Percentiles rank a stretch among this genome's conserved stretches.
phyloP scores from a whole-genome alignment of 2,113 vertebrate genomes.

The Sebastes fasciatus region DNA sequence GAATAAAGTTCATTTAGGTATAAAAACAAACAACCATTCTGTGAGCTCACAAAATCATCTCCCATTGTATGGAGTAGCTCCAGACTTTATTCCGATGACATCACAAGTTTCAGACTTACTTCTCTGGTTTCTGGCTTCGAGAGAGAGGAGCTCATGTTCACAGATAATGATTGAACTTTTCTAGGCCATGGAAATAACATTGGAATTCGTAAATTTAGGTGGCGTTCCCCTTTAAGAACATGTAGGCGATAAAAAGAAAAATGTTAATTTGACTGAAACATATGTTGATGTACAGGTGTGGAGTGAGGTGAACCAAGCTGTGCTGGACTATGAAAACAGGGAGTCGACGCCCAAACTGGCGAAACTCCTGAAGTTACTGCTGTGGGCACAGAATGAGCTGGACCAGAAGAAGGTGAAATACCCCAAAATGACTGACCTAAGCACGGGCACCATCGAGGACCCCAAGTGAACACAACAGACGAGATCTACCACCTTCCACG shows the following conservation, averaged over 20 bases:
- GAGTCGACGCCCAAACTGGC: conserved; percentile 98
- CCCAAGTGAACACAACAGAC: conserved; percentile 89
- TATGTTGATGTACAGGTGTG: conserved; percentile 88
- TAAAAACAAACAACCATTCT: too few species aligned
- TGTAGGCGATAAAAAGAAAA: neutral
- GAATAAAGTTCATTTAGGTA: too few species aligned
- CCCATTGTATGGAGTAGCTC: too few species aligned
- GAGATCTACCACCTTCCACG: conserved; percentile 60
- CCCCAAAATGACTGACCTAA: conserved; percentile 99
- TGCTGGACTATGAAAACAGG: conserved; percentile 93
- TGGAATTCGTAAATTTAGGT: too few species aligned
- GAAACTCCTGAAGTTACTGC: conserved; percentile 96
- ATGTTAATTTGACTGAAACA: neutral
- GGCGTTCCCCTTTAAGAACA: neutral
- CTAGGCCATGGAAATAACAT: too few species aligned
- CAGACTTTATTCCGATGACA: too few species aligned
- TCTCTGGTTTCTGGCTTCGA: neutral
- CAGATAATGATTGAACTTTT: too few species aligned
- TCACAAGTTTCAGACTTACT: too few species aligned
- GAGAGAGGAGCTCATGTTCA: too few species aligned
- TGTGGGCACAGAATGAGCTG: conserved; percentile 98
- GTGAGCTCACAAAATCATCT: too few species aligned
- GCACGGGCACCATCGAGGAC: conserved; percentile 97
- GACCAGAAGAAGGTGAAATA: conserved; percentile 99
- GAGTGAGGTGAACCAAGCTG: conserved; percentile 99